Evolutionary conservation across 2,113 vertebrate genomes (phyloP).

Genomic region (Elaphurus davidianus): DNA sequence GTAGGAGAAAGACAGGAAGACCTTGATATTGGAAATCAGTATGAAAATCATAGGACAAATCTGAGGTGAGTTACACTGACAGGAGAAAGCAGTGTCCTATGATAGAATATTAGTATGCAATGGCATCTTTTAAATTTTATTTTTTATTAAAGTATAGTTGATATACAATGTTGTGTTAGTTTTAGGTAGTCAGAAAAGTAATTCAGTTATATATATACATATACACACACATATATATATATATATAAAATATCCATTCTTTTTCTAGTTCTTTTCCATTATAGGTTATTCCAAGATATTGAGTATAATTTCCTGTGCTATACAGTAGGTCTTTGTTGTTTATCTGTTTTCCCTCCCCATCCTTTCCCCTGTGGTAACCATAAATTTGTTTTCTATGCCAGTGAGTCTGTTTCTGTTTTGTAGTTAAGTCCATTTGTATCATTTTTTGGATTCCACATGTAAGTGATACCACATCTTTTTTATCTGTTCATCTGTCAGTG

Average conservation of each 20-base stretch:
- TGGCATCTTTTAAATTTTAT: not conserved
- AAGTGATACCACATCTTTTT: not conserved
- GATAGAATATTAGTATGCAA: not conserved
- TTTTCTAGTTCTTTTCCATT: not conserved
- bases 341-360: not conserved
- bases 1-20: constrained; percentile 35
- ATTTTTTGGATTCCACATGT: not conserved
- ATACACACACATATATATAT: too few species aligned
- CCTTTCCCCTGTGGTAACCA: not conserved
- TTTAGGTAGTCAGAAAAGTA: not conserved
- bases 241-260: not conserved
- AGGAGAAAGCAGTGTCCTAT: not conserved
- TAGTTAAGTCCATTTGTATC: not conserved
- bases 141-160: not conserved
- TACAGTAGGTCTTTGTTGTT: not conserved
- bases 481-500: not conserved
- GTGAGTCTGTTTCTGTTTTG: not conserved
- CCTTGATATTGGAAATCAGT: not conserved
- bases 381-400: not conserved
- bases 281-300: not conserved
- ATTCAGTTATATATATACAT: not conserved
- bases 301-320: not conserved
- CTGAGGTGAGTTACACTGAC: not conserved
- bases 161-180: not conserved
- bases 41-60: not conserved